phyloP scores from a whole-genome alignment of 1,140 invertebrate genomes.

The Halyomorpha halys region DNA sequence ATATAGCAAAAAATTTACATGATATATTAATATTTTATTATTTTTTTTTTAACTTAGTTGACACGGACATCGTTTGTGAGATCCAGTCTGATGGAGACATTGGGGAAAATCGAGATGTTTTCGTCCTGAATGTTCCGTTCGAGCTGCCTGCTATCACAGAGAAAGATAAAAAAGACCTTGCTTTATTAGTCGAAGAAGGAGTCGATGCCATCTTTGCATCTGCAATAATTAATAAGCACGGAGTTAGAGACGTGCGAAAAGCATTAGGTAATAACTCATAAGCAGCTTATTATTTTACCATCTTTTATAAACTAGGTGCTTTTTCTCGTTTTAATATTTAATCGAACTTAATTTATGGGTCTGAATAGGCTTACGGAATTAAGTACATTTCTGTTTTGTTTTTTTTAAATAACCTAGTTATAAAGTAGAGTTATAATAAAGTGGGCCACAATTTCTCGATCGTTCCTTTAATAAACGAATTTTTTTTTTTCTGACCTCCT shows the following conservation, averaged over 20 bases:
- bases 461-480: too few relatives aligned
- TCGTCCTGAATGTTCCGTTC: conserved; percentile 62
- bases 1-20: too few relatives aligned
- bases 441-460: too few relatives aligned
- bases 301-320: too few relatives aligned
- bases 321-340: too few relatives aligned
- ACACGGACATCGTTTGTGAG: conserved; percentile 42
- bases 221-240: conserved; percentile 10
- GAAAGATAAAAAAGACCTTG: conserved; percentile 62
- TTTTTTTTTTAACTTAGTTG: conserved; percentile 39
- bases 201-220: conserved; percentile 41
- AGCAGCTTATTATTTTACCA: too few relatives aligned
- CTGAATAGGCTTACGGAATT: too few relatives aligned
- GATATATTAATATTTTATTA: neutral
- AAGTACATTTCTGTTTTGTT: too few relatives aligned
- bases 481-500: too few relatives aligned
- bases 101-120: conserved; percentile 46
- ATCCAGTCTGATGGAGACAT: conserved; percentile 41
- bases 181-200: conserved; percentile 60
- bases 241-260: conserved; percentile 12
- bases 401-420: too few relatives aligned
- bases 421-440: too few relatives aligned
- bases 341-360: too few relatives aligned
- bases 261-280: conserved; percentile 23
- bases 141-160: conserved; percentile 70